Evolutionary conservation across 2,113 vertebrate genomes (phyloP), one percentile per base, ranked within the genome.

Genomic region (Phainopepla nitens): DNA sequence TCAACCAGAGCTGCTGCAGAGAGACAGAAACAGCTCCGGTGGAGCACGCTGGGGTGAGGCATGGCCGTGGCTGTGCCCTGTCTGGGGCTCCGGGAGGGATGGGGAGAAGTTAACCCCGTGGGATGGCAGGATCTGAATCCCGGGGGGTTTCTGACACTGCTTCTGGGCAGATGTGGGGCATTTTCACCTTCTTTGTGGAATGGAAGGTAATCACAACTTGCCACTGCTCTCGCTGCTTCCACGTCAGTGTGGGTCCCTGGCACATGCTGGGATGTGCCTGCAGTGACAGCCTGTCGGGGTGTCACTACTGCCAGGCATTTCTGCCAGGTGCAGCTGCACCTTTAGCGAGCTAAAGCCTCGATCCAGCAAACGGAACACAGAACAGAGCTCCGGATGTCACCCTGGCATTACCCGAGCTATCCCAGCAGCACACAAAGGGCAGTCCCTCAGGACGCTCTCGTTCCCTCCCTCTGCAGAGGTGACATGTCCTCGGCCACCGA

Each of bases 291-390:
- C 49, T 60, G 12, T 25, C 3, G 1, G 50, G 28, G 29, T 10
- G 21, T 15, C 31, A 2, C 3, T 13, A 2, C 9, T 16, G 18
- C 0, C 13, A 54, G 13, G 0, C 4, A 70, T 33, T 82, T 21
- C 73, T 60, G 35, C 51, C 3, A 5, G 47, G 20, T 0, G 3
- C 31, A 61, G 20, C 68, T 42, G 35, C 28, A 50, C 29, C 17
- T 81, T 35, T 6, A 39, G 18, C 7, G n/a, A 76, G 2, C 6
- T 6, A 23, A 47, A 16, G 17, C 23, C 44, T 45, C 5, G 28
- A 11, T 7, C 25, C 36, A 47, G 57, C 33, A 45, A 68, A 44
- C 0, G 18, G 33, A 70, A n/a, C 7, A 11, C 29, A 47, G 44
- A 16, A 31, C 36, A 45, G 31, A 27, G 50, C 11, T 39, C 24